These are phyloP conservation scores for Progne subis DNA, from an alignment of 2,113 vertebrate genomes.

Conservation along the genomic window DNA sequence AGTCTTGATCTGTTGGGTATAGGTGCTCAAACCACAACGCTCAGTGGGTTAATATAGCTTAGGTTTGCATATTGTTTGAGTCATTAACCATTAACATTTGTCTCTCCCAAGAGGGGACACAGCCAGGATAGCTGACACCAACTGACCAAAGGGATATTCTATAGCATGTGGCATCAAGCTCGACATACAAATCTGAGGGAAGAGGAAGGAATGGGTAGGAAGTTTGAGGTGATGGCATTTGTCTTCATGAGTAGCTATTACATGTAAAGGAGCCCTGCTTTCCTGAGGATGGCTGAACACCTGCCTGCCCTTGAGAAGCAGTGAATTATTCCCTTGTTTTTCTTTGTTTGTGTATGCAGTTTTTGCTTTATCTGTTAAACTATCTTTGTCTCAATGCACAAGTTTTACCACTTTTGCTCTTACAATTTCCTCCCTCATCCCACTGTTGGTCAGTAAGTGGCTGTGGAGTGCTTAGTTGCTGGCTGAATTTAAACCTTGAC, in stretches of 20 bases:
- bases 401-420: neutral
- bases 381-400: neutral
- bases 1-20: neutral
- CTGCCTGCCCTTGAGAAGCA: neutral
- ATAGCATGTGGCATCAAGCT: too few relatives aligned
- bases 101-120: neutral
- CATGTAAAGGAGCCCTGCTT: neutral
- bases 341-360: neutral
- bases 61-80: neutral
- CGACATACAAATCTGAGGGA: neutral
- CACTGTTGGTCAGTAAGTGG: neutral
- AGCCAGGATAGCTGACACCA: neutral
- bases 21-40: neutral
- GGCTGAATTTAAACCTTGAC: neutral
- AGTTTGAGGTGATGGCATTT: neutral
- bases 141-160: neutral
- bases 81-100: neutral
- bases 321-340: neutral
- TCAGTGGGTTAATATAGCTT: neutral
- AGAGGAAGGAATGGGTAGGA: neutral
- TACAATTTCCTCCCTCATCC: neutral
- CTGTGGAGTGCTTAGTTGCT: neutral
- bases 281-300: neutral
- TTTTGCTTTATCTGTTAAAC: neutral
- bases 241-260: rapidly evolving